phyloP scores from a whole-genome alignment of 1,140 invertebrate species.

The Adelges cooleyi region DNA sequence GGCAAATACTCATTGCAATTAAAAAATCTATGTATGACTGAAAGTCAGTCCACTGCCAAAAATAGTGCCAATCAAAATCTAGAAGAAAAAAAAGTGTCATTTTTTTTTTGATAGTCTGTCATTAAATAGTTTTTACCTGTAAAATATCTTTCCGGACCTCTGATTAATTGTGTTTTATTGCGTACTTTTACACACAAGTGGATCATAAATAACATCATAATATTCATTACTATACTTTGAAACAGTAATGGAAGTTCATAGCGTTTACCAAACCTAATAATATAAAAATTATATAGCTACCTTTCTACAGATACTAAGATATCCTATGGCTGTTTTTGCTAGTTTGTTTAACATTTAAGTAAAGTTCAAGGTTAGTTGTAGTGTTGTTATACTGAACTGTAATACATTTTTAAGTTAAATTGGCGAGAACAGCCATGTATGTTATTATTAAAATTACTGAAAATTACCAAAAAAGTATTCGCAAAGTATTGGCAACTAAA shows the following conservation, averaged over 20 bases:
- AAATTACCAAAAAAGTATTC: conserved; percentile 94
- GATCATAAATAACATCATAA: conserved; percentile 91
- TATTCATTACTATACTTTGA: conserved; percentile 95
- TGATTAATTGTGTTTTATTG: conserved; percentile 69
- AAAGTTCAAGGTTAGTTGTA: too few relatives aligned
- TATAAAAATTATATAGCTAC: too few relatives aligned
- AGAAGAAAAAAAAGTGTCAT: conserved; percentile 33
- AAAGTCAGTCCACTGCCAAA: conserved; percentile 99
- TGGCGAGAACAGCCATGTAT: neutral
- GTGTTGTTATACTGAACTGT: too few relatives aligned
- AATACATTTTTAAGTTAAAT: neutral
- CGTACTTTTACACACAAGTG: conserved; percentile 82
- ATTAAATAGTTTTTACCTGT: conserved; percentile 52
- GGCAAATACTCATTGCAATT: conserved; percentile 67
- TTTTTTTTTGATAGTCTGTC: neutral
- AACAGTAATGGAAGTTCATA: conserved; percentile 90
- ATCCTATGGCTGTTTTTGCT: too few relatives aligned
- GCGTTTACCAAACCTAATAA: conserved; percentile 85
- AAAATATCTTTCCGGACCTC: conserved; percentile 64
- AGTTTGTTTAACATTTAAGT: neutral
- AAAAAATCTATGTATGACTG: conserved; percentile 91
- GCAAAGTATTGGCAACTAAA: conserved; percentile 86
- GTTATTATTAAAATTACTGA: neutral
- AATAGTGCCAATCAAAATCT: conserved; percentile 84
- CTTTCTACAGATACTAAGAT: too few relatives aligned